phyloP scores from a whole-genome alignment of 2,113 vertebrate species.

The Semicossyphus pulcher region DNA sequence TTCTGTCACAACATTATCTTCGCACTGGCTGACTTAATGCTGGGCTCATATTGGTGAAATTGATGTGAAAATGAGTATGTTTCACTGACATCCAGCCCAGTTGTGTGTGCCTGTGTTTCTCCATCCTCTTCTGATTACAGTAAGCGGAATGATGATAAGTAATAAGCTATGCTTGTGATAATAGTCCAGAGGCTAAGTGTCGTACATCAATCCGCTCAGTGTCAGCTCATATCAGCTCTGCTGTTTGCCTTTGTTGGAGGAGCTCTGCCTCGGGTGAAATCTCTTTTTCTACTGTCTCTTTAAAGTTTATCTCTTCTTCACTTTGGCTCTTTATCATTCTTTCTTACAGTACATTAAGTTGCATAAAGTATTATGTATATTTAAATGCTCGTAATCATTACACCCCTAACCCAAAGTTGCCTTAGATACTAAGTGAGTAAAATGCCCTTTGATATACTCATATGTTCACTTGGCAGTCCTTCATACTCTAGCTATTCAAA shows the following conservation, averaged over 20 bases:
- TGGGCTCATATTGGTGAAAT: neutral
- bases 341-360: neutral
- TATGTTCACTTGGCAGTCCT: neutral
- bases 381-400: neutral
- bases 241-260: conserved; percentile 31
- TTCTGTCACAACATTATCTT: conserved; percentile 18
- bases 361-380: neutral
- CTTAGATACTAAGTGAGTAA: neutral
- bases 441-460: neutral
- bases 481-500: too few species aligned
- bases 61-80: neutral
- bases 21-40: neutral
- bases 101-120: neutral
- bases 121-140: conserved; percentile 34
- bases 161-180: conserved; percentile 26
- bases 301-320: conserved; percentile 4
- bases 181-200: conserved; percentile 39
- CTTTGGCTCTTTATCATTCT: neutral
- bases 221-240: conserved; percentile 35
- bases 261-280: conserved; percentile 32
- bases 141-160: conserved; percentile 29
- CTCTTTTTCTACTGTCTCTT: neutral
- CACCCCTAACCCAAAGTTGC: neutral
- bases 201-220: conserved; percentile 28
- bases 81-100: neutral